These are phyloP conservation scores for Pteria penguin DNA, from an alignment of 2,888 invertebrate species.

Conservation along the genomic window DNA sequence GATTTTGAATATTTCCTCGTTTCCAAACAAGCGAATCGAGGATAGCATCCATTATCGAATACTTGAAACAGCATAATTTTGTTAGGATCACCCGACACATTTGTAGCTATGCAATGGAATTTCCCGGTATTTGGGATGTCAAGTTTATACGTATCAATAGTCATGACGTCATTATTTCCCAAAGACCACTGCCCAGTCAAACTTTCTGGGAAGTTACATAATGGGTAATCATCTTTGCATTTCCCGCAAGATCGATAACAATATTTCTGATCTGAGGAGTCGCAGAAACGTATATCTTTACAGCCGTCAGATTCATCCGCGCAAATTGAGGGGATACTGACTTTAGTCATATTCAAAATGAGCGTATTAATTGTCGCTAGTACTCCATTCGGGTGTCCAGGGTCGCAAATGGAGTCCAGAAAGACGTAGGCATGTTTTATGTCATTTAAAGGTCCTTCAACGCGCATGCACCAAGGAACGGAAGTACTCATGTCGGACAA, in stretches of 20 bases:
- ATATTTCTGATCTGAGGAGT: constrained; percentile 39
- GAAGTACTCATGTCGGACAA: constrained; percentile 34
- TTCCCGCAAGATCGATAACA: constrained; percentile 55
- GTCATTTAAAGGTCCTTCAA: constrained; percentile 54
- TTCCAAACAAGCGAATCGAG: constrained; percentile 70
- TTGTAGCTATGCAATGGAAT: constrained; percentile 52
- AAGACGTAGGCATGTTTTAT: constrained; percentile 63
- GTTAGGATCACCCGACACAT: constrained; percentile 51
- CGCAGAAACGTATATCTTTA: constrained; percentile 57
- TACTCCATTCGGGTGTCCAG: constrained; percentile 49
- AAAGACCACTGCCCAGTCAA: constrained; percentile 63
- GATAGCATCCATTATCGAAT: constrained; percentile 73
- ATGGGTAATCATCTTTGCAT: constrained; percentile 57
- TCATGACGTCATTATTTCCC: constrained; percentile 42
- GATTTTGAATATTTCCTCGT: constrained; percentile 62
- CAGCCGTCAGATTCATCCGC: constrained; percentile 66
- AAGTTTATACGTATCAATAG: constrained; percentile 50
- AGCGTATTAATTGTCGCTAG: constrained; percentile 50
- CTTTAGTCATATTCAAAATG: constrained; percentile 51
- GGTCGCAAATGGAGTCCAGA: constrained; percentile 68
- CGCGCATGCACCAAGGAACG: constrained; percentile 63
- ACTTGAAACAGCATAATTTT: constrained; percentile 60
- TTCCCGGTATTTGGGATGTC: constrained; percentile 48
- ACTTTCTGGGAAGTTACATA: constrained; percentile 64
- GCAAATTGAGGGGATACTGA: constrained; percentile 58